phyloP scores from a whole-genome alignment of 2,888 invertebrate genomes.

The Orthosia incerta region DNA sequence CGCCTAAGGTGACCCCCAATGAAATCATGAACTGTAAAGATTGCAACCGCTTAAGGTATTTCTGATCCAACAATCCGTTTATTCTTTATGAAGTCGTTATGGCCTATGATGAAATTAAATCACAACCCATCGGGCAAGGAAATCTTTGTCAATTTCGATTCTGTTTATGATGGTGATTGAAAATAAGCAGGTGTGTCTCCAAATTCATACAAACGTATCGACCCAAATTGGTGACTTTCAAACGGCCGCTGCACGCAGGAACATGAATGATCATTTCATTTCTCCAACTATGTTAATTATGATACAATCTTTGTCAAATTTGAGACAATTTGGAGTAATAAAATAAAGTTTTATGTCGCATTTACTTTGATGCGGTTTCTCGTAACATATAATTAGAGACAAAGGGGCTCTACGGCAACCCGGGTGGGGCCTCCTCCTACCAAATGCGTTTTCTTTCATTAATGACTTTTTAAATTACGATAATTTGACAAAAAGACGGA shows the following conservation, averaged over 20 bases:
- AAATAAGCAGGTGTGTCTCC: conserved; percentile 42
- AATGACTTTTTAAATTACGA: conserved; percentile 73
- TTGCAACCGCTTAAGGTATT: too few relatives aligned
- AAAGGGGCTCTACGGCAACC: conserved; percentile 69
- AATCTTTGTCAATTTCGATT: conserved; percentile 2
- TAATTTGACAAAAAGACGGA: conserved; percentile 68
- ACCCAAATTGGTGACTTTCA: conserved; percentile 24
- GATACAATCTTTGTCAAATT: conserved; percentile 89
- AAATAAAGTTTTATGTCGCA: conserved; percentile 90
- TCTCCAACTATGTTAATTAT: conserved; percentile 80
- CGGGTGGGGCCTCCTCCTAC: conserved; percentile 64
- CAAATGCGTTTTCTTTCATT: conserved; percentile 63
- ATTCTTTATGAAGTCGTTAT: too few relatives aligned
- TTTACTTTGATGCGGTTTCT: conserved; percentile 87
- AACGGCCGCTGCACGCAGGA: conserved; percentile 32
- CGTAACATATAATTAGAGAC: conserved; percentile 83
- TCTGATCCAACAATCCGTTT: too few relatives aligned
- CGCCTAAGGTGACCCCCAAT: too few relatives aligned
- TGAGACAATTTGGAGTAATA: conserved; percentile 89
- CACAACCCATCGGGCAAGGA: too few relatives aligned
- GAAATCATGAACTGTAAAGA: too few relatives aligned
- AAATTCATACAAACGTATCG: conserved; percentile 13
- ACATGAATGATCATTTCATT: conserved; percentile 76
- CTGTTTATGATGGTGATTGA: neutral
- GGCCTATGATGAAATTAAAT: too few relatives aligned